phyloP scores from a whole-genome alignment of 2,888 invertebrate genomes.

The Mermis nigrescens region DNA sequence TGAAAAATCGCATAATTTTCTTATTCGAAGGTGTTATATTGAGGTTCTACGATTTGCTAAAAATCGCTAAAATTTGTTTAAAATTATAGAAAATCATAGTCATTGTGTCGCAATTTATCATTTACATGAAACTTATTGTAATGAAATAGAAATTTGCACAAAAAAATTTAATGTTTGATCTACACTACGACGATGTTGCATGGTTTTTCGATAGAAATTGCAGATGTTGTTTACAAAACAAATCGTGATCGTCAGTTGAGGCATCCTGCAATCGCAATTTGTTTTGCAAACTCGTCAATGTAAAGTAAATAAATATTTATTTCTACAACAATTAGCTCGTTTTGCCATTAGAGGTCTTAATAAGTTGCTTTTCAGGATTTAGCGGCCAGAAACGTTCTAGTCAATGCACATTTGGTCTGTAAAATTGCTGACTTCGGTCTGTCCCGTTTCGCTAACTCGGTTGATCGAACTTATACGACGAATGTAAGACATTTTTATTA shows the following conservation, averaged over 20 bases:
- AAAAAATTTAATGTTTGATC: no score
- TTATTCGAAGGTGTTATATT: no score
- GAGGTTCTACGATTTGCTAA: no score
- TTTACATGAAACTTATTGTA: no score
- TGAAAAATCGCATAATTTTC: no score
- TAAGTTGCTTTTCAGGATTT: slow-evolving; percentile 48
- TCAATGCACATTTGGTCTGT: slow-evolving; percentile 85
- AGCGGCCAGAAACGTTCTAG: slow-evolving; percentile 89
- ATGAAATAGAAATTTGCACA: no score
- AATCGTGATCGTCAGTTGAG: not conserved
- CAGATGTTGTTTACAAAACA: no score
- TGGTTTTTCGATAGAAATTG: no score
- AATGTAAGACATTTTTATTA: slow-evolving; percentile 23
- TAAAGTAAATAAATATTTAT: not conserved
- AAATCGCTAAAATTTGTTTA: no score
- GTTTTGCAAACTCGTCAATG: not conserved
- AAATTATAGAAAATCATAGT: no score
- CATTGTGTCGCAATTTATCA: no score
- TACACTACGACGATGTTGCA: no score
- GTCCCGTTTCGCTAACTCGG: slow-evolving; percentile 43
- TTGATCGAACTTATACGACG: slow-evolving; percentile 29
- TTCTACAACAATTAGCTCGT: not conserved
- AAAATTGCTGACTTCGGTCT: slow-evolving; percentile 99
- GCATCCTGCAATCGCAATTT: not conserved
- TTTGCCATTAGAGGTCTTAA: not conserved